phyloP scores from a whole-genome alignment of 2,797 vertebrate species.

The Coregonus ussuriensis region DNA sequence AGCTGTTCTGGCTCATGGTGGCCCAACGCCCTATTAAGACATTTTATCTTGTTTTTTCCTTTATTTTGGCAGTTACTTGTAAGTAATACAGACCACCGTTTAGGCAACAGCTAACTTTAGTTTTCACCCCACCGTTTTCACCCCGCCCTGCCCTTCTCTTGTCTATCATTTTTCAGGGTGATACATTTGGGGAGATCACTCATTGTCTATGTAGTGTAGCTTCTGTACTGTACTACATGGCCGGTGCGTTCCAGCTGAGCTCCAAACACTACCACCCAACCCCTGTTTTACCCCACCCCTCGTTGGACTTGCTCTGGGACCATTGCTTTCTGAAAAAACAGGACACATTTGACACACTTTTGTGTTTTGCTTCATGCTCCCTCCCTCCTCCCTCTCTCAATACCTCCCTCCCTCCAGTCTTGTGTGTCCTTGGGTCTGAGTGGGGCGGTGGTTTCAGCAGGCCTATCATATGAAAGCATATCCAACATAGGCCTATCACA shows the following conservation, averaged over 20 bases:
- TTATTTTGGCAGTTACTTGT: no score
- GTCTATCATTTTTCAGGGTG: conserved; percentile 61
- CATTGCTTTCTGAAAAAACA: conserved; percentile 23
- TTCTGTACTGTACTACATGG: no score
- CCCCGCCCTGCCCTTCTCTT: conserved; percentile 39
- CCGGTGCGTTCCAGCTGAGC: conserved; percentile 42
- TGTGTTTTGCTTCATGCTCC: not conserved
- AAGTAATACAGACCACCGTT: conserved; percentile 36
- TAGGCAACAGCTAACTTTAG: conserved; percentile 45
- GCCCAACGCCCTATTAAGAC: no score
- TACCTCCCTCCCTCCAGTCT: not conserved
- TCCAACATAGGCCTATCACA: not conserved
- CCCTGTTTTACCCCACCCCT: not conserved
- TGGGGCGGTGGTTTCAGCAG: not conserved
- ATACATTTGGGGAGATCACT: conserved; percentile 43
- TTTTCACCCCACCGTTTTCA: conserved; percentile 49
- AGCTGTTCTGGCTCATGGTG: no score
- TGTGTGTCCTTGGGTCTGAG: not conserved
- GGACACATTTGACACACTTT: conserved; percentile 40
- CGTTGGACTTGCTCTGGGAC: not conserved
- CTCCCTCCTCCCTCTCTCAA: not conserved
- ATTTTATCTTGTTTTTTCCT: no score
- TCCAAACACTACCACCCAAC: conserved; percentile 32
- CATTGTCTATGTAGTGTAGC: not conserved
- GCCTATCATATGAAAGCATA: not conserved